phyloP scores from a whole-genome alignment of 2,888 invertebrate species.

The Nomada fabriciana region DNA sequence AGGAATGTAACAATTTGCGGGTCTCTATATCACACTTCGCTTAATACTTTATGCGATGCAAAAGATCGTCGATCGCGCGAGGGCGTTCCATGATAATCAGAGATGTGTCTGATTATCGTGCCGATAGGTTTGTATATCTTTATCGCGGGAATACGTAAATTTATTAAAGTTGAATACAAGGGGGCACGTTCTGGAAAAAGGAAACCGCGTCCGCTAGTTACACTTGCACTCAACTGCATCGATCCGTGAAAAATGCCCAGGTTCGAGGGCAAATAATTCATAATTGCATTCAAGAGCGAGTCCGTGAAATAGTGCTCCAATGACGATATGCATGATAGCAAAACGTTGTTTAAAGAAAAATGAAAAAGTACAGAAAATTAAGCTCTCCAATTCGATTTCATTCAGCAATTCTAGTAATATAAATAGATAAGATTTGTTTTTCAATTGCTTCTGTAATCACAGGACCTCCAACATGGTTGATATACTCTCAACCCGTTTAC shows the following conservation, averaged over 20 bases:
- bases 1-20: background rate
- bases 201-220: slow-evolving; percentile 18
- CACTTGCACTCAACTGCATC: slow-evolving; percentile 28
- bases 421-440: background rate
- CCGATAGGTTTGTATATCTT: background rate
- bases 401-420: background rate
- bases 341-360: background rate
- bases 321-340: background rate
- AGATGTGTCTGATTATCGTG: background rate
- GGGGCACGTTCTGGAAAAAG: slow-evolving; percentile 12
- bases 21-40: background rate
- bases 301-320: slow-evolving; percentile 29
- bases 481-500: slow-evolving; percentile 85
- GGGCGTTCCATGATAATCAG: background rate
- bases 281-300: background rate
- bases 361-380: background rate
- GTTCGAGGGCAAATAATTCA: slow-evolving; percentile 36
- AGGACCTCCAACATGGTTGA: slow-evolving; percentile 87
- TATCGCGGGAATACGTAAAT: background rate
- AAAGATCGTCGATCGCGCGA: slow-evolving; percentile 7
- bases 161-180: background rate
- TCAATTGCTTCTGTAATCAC: slow-evolving; percentile 53
- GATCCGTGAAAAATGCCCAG: slow-evolving; percentile 33
- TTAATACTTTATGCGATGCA: slow-evolving; percentile 8
- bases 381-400: background rate